Base-by-base conservation (phyloP, 2,797 vertebrate genomes). In the Cetoscarus ocellatus region DNA sequence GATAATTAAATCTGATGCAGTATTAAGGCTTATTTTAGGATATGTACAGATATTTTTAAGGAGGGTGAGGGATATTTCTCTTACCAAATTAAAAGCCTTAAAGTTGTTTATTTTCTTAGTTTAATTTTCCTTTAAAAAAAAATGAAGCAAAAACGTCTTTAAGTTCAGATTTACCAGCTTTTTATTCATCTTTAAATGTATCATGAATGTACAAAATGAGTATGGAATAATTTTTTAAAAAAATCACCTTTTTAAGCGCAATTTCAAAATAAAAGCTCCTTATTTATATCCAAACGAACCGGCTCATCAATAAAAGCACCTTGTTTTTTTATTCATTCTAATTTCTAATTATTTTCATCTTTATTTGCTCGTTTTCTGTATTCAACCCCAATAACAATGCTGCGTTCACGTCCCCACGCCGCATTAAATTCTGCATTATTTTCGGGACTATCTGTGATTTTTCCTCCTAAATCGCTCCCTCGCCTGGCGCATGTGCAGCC, bases 1-100 rank as follows among this genome's bases (percentile, higher is more conserved):
- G 63, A 60, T 75, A 78, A 88, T 89, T 84, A 84, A 61, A 79
- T 82, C 56, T 42, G 55, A 82, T 76, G 76, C 82, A 77, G 57
- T 79, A 62, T 84, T 78, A 69, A 71, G 71, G 15, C 61, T 47
- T 52, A 12, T 51, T 50, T 12, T 12, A 27, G 12, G 4, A 27
- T 74, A 56, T 67, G 67, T 76, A 12, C 58, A 1, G 49, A n/a
- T 27, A 17, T 51, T 50, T 78, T 55, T 57, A 51, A n/a, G 47
- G 65, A 45, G 42, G 51, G 11, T 10, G 10, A 5, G 19, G 27
- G 27, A 2, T 27, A 27, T 27, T 27, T 27, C 4, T 27, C 4
- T 27, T 27, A 27, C 27, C 2, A 4, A 27, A 27, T 27, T 27
- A 27, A 27, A 27, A 27, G 27, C 27, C 27, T n/a, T n/a, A n/a